These are phyloP conservation scores for Cossypha caffra DNA, from an alignment of 2,797 vertebrate species.

Conservation along the genomic window DNA sequence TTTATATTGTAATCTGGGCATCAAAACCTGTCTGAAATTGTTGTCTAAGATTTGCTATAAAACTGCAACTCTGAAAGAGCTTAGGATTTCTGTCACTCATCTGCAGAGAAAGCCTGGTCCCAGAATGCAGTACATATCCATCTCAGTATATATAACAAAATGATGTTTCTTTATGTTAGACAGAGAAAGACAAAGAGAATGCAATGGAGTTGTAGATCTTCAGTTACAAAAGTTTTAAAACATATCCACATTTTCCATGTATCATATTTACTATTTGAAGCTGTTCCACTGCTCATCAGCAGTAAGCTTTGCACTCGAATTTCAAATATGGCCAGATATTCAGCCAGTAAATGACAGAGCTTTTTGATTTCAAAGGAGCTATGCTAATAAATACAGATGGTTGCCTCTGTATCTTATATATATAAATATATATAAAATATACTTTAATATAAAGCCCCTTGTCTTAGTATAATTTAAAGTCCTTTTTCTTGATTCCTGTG, in stretches of 20 bases:
- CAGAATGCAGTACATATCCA: neutral
- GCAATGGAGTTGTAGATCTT: neutral
- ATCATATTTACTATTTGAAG: neutral
- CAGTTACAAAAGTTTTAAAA: neutral
- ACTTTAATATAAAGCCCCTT: neutral
- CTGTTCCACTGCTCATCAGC: neutral
- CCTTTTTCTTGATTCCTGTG: neutral
- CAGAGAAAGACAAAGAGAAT: neutral
- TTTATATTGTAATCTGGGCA: neutral
- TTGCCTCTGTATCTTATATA: neutral
- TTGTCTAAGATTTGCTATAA: neutral
- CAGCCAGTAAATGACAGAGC: fast-evolving
- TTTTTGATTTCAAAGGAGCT: neutral
- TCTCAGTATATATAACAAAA: neutral
- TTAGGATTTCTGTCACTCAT: constrained; percentile 9
- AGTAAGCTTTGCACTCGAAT: neutral
- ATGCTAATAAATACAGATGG: neutral
- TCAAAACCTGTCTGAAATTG: neutral
- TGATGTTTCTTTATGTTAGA: neutral
- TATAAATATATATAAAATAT: too few relatives aligned
- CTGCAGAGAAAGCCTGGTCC: neutral
- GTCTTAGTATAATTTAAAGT: neutral
- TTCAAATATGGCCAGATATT: neutral
- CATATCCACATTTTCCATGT: neutral
- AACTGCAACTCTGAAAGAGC: neutral